Evolutionary conservation across 2,797 vertebrate genomes (phyloP), one percentile per base, ranked within the genome.

Genomic region (Fistularia commersonii): DNA sequence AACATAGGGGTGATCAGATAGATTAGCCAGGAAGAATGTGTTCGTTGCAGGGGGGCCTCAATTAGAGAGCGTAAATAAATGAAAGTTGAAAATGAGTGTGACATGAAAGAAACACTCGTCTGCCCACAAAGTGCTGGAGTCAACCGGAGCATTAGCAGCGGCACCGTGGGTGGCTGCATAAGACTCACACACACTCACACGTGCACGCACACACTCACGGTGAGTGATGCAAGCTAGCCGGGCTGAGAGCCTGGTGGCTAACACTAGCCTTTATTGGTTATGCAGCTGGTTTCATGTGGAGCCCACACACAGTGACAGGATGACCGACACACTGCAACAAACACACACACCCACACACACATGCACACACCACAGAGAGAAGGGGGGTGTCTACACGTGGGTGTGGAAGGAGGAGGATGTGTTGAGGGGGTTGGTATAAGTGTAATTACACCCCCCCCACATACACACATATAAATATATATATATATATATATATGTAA

Each of bases 261-360:
- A 34, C 10, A 10, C 59, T 76, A 76, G 66, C 57, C 64, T 78
- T 72, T 72, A 71, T 72, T 69, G 80, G 77, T 79, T 78, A 69
- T 57, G 69, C 77, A 75, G 76, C 69, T 68, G 70, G 72, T 80
- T 79, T 83, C 76, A 83, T 85, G 79, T 81, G 69, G 73, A 53
- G 79, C 69, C 84, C 82, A 87, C 82, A 87, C 87, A 87, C 76
- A 63, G 85, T 56, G 77, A 73, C 65, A 65, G 51, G 71, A 76
- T 64, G 75, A 78, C 72, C 77, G 65, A 66, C 66, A 57, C 63
- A 74, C 57, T 74, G 51, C 51, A 75, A 69, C 69, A 66, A 56
- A 72, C 59, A 54, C 74, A 84, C 82, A 86, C 87, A 86, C 75
- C 5, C 61, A 79, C 72, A 79, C 59, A 63, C 63, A 54, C 61